Percentiles rank a stretch among this genome's conserved stretches.
Evolutionary conservation across 2,797 vertebrate genomes (phyloP).

Genomic region (Neomorphus geoffroyi): DNA sequence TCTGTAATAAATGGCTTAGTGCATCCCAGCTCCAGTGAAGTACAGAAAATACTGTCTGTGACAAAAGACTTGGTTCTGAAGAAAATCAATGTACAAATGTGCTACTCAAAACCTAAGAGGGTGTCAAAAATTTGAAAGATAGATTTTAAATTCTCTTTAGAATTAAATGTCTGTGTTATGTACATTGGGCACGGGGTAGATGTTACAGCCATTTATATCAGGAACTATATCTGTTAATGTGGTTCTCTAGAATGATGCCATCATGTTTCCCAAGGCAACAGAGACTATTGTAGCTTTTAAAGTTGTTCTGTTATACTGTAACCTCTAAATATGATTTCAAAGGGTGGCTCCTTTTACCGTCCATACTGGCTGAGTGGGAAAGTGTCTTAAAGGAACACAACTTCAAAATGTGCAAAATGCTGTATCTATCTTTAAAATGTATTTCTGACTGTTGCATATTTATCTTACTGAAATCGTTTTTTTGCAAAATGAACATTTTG

Average conservation of each 20-base stretch:
- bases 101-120: neutral
- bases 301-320: neutral
- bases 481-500: neutral
- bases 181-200: neutral
- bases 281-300: neutral
- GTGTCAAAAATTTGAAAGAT: neutral
- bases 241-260: neutral
- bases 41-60: neutral
- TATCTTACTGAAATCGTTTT: neutral
- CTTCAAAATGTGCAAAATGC: neutral
- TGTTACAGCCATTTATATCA: neutral
- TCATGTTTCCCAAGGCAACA: neutral
- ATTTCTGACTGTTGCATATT: neutral
- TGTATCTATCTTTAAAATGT: neutral
- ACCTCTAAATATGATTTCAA: neutral
- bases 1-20: neutral
- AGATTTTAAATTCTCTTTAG: neutral
- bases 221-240: neutral
- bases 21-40: neutral
- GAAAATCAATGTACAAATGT: neutral
- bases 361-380: neutral
- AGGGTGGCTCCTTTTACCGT: neutral
- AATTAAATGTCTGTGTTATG: neutral
- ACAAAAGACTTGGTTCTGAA: neutral
- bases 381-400: neutral